Evolutionary conservation across 64 coral and sea anemone species (phyloP).

Genomic region (Porites australiensis): DNA sequence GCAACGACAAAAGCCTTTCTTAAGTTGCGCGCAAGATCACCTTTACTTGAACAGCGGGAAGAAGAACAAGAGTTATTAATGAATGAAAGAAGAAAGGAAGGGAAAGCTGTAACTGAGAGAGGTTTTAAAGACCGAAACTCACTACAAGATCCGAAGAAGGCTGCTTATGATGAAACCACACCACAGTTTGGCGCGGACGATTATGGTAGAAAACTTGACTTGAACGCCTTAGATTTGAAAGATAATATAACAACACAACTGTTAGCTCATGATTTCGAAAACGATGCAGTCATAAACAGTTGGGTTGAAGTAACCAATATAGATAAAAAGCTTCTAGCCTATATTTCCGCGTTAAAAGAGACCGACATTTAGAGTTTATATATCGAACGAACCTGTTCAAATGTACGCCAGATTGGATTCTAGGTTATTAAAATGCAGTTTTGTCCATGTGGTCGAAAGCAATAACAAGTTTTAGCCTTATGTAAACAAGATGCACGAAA

Average conservation of each 20-base stretch:
- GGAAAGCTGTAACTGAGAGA: too few relatives aligned
- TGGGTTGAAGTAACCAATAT: constrained; percentile 10
- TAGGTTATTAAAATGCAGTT: constrained; percentile 13
- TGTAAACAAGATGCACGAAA: constrained; percentile 29
- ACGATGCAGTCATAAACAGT: background rate
- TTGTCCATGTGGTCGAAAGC: background rate
- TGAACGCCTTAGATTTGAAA: constrained; percentile 5
- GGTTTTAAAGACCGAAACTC: background rate
- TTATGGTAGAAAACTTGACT: constrained; percentile 3
- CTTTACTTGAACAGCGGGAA: too few relatives aligned
- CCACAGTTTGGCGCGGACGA: background rate
- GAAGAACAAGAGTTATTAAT: background rate
- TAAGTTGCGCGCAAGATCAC: background rate
- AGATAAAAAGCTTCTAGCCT: constrained; percentile 7
- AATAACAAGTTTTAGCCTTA: constrained; percentile 41
- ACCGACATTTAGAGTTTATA: constrained; percentile 23
- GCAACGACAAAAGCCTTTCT: background rate
- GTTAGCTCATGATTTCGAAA: background rate
- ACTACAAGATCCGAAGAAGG: background rate
- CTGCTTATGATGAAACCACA: background rate
- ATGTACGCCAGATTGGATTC: background rate
- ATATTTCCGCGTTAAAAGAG: constrained; percentile 26
- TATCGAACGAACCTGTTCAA: background rate
- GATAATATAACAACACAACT: constrained; percentile 13
- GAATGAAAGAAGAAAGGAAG: background rate